Evolutionary conservation across 2,797 vertebrate species (phyloP), one percentile per base, ranked within the genome.

Genomic region (Lophius americanus): DNA sequence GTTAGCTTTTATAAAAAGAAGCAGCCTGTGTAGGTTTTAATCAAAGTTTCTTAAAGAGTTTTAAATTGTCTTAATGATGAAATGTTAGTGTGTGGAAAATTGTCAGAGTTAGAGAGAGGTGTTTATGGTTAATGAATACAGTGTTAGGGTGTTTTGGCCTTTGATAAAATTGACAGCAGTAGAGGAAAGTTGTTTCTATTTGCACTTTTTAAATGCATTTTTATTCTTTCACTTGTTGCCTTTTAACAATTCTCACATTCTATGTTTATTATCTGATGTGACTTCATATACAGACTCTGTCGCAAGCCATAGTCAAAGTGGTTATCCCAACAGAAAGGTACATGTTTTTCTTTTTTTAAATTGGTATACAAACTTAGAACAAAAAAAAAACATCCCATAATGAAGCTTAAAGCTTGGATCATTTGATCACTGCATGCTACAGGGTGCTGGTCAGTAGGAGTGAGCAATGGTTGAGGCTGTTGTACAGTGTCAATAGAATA

Each of bases 271-370:
- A 99, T 99, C 96, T 99, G 98, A 99, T 99, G 97, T 99, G 97
- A 99, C 98, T 99, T 99, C 97, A 98, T 99, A 99, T 99, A 99
- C 98, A 99, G 98, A 99, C 96, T 99, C 98, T 99, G 97, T 99
- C 98, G 97, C 97, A 99, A 99, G 98, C 98, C 98, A 99, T 99
- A 99, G 98, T 99, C 98, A 99, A 99, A 99, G 98, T 99, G 98
- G 98, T 99, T 99, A 99, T 99, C 98, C 98, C 98, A 99, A 99
- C 98, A 98, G 98, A 99, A 99, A 99, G 98, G 98, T 99, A 99
- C 98, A 98, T 98, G 95, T 96, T 98, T 95, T 98, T 97, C 95
- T 95, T 98, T 97, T 96, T 89, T 97, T 95, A 95, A 94, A 98
- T 97, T 99, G 95, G 96, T 97, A 94, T 97, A 89, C 95, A 97